Base-by-base conservation (phyloP, 2,113 vertebrate species). In the Mystacornis crossleyi region DNA sequence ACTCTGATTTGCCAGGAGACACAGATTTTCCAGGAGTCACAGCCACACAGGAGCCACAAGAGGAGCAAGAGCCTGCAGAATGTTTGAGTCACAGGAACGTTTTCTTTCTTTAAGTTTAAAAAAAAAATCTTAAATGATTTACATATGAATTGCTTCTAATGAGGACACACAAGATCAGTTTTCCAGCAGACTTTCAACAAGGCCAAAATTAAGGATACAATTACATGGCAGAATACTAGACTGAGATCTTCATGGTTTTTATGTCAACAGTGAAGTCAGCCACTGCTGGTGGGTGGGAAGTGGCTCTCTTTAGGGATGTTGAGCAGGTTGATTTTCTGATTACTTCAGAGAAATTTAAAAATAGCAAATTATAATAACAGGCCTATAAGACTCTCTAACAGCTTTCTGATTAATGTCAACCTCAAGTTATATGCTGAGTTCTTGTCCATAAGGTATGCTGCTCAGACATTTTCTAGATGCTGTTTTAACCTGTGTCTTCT, bases 121-220 rank as follows among this genome's bases (percentile, higher is more conserved):
- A 62, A 72, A 57, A 33, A 33, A 61, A 47, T 12, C 85, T 81
- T 86, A 83, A 89, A 81, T 43, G 47, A 97, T 97, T 97, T 97
- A 94, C 96, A 97, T 96, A 96, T 97, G 96, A 97, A 97, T 97
- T 95, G 88, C 95, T 92, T 83, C 96, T 96, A 93, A 97, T 95
- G 95, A 97, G 95, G 95, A 95, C 93, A 90, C 86, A 84, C 58
- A 40, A 66, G 74, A 83, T 94, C 87, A 62, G 70, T 91, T 94
- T 95, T 94, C 84, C 74, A 96, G 93, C 93, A 95, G 93, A 91
- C 93, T 97, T 95, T 81, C 94, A 96, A 97, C 81, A 91, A 96
- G 95, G 81, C 93, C 91, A 93, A 86, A 97, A 97, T 97, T 96
- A 96, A 89, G 84, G 90, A 70, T 95, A 97, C 95, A 88, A 96